Base-by-base conservation (phyloP, 1,140 invertebrate species). In the Trichogramma pretiosum region DNA sequence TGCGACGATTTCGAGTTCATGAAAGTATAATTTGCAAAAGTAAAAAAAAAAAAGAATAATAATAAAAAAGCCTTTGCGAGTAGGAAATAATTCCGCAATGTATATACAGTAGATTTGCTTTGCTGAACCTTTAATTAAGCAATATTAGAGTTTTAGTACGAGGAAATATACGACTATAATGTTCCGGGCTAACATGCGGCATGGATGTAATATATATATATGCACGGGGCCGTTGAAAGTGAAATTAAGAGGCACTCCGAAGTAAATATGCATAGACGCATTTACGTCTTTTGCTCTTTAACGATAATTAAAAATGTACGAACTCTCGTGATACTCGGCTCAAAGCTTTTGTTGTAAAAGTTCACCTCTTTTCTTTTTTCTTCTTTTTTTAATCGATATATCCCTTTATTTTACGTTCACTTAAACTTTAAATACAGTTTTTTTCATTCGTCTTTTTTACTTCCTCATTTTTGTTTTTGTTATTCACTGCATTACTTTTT, bases 271-370 rank as follows among this genome's bases (percentile, higher is more conserved):
- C n/a, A n/a, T n/a, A n/a, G n/a, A n/a, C n/a, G n/a, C n/a, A 41
- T 45, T 18, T 50, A 42, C 34, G 38, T 43, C 33, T 47, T 22
- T 34, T 37, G 35, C 14, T 21, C 5, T 38, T 47, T 50, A 51
- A 46, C 46, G 37, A 40, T 51, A 46, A 51, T 51, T 51, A 51
- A 51, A 51, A 51, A 51, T 51, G 43, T 43, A 42, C 38, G 49
- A 26, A 16, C 36, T 33, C 16, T 14, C 22, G 9, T n/a, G 19
- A 24, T 30, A 22, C 32, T 35, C 18, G 24, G 24, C 39, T 45
- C 46, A n/a, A n/a, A n/a, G n/a, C n/a, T n/a, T n/a, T n/a, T n/a
- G n/a, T n/a, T n/a, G n/a, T n/a, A n/a, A n/a, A n/a, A n/a, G n/a
- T n/a, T n/a, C n/a, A n/a, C n/a, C n/a, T 42, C 26, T 24, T 46